These are phyloP conservation scores for Eidolon dupreanum DNA, from an alignment of 2,797 vertebrate species.

Conservation along the genomic window DNA sequence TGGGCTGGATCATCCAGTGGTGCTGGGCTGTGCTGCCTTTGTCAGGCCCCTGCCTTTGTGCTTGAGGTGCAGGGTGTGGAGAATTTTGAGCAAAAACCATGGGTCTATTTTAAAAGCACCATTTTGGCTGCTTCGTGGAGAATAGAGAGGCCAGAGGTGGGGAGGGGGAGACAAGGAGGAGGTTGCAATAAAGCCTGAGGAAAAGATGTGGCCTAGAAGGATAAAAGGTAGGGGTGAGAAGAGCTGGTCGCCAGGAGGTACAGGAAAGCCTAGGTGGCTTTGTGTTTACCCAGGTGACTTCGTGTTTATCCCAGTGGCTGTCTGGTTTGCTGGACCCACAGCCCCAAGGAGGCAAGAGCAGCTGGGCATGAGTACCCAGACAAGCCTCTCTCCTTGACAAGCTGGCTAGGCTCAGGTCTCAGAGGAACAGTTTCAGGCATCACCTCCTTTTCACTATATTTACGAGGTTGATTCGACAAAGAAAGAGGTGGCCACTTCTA, in stretches of 20 bases:
- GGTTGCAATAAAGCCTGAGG: background rate
- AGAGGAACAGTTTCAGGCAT: background rate
- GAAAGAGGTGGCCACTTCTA: background rate
- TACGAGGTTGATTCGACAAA: background rate
- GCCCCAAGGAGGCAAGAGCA: background rate
- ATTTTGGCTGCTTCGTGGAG: background rate
- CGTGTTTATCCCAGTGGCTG: background rate
- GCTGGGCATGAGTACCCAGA: background rate
- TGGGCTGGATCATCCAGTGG: background rate
- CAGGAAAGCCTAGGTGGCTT: background rate
- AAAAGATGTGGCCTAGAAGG: background rate
- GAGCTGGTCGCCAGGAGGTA: background rate
- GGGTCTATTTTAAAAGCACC: background rate
- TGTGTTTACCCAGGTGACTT: background rate
- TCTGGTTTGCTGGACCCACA: background rate
- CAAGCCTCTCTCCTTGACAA: background rate
- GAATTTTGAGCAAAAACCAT: background rate
- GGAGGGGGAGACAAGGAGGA: background rate
- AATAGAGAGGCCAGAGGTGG: background rate
- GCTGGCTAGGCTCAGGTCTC: background rate
- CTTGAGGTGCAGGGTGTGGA: background rate
- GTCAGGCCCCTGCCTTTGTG: background rate
- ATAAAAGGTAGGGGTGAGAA: no score
- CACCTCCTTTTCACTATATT: background rate
- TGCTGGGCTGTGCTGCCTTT: background rate